These are phyloP conservation scores for Trachelus tabidus DNA, from an alignment of 2,888 invertebrate species.

Conservation along the genomic window DNA sequence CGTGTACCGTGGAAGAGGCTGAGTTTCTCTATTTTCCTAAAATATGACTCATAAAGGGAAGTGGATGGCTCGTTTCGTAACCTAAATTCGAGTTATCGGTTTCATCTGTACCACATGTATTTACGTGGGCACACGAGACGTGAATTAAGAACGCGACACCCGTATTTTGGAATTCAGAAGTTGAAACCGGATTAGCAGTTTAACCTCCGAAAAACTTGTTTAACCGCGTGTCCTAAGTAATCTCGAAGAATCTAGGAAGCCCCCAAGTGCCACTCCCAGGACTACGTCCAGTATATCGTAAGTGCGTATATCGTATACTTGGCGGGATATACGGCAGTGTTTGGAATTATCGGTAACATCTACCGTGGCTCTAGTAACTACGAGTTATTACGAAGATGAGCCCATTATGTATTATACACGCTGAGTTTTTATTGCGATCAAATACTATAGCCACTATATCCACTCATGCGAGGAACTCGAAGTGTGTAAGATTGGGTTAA, in stretches of 20 bases:
- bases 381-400: constrained; percentile 57
- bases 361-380: constrained; percentile 51
- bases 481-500: constrained; percentile 37
- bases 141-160: neutral
- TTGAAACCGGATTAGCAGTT: neutral
- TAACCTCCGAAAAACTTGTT: neutral
- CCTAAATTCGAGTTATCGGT: neutral
- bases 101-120: neutral
- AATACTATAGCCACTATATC: constrained; percentile 21
- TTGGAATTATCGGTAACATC: constrained; percentile 54
- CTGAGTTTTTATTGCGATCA: constrained; percentile 44
- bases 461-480: constrained; percentile 15
- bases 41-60: neutral
- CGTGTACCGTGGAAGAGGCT: neutral
- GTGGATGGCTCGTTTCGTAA: neutral
- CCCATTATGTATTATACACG: constrained; percentile 58
- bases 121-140: neutral
- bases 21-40: neutral
- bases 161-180: neutral
- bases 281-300: neutral
- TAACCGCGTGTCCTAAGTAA: neutral
- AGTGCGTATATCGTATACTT: neutral
- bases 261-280: neutral
- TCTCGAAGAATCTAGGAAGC: neutral
- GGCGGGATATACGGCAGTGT: constrained; percentile 29